Conservation (phyloP, 2,888 invertebrate genomes). For the Dichetophora obliterata region DNA sequence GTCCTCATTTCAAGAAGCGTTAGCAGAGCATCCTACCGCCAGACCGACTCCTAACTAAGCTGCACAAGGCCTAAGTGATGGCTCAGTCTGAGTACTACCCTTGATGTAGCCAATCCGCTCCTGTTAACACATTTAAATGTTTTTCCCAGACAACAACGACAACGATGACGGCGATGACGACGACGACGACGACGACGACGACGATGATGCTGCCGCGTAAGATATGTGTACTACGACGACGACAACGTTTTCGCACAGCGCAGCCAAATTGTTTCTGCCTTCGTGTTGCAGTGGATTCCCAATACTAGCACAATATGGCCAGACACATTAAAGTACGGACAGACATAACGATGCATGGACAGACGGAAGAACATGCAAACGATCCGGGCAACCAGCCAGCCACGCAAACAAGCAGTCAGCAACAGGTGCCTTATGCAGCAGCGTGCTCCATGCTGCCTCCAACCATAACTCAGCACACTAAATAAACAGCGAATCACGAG, state of each 20-base stretch:
- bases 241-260: neutral
- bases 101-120: constrained; percentile 3
- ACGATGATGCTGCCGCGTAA: too few relatives aligned
- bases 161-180: constrained; percentile 11
- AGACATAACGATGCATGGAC: constrained; percentile 12
- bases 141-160: constrained; percentile 14
- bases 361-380: constrained; percentile 23
- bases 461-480: constrained; percentile 18
- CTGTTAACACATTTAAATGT: constrained; percentile 18
- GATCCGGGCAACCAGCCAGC: neutral
- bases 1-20: constrained; percentile 32
- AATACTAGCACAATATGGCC: neutral
- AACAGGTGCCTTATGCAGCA: constrained; percentile 32
- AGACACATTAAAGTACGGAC: constrained; percentile 17
- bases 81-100: neutral
- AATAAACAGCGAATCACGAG: constrained; percentile 36
- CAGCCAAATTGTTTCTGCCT: constrained; percentile 22
- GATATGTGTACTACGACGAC: too few relatives aligned
- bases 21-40: neutral
- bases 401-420: constrained; percentile 25
- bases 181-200: neutral
- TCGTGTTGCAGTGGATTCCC: neutral
- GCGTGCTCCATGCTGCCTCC: constrained; percentile 21
- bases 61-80: neutral
- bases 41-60: neutral